Evolutionary conservation across 2,113 vertebrate species (phyloP), one percentile per base, ranked within the genome.

Genomic region (Psettodes erumei): DNA sequence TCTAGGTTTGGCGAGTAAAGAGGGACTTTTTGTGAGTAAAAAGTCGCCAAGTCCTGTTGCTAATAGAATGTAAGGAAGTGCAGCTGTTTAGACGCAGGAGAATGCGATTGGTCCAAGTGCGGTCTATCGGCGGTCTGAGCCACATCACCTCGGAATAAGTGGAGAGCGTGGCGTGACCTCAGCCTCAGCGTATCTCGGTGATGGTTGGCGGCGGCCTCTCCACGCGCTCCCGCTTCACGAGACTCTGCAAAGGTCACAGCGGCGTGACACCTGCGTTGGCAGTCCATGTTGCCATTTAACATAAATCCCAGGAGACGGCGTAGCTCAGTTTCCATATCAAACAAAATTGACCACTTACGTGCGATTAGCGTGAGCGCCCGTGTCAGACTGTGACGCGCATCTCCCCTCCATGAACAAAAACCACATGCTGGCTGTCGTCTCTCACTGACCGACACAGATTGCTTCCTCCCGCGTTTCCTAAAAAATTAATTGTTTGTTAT

Each of bases 401-500:
- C 77, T 68, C 51, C 59, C 50, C 43, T 53, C 50, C 55, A 11
- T 59, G 48, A 82, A 79, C 76, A 40, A 63, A 89, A 81, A 80
- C 25, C 83, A 77, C 78, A 80, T 74, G 88, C 73, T 55, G 21
- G 48, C 40, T 16, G 12, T 79, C 80, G n/a, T 45, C 70, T 85
- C 65, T 60, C 21, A 11, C 38, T 58, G 71, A 83, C 77, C 63
- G 65, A 21, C 38, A 27, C 1, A 56, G 60, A 74, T 74, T 59
- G 35, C 63, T 69, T 85, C 82, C 66, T 72, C 33, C 43, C 66
- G 74, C 15, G 38, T 56, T 76, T 89, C 82, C 63, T 78, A 62
- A 83, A 80, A 83, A 70, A n/a, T n/a, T 74, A 69, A 79, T 83
- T 54, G 45, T 76, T 84, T 90, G 86, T 89, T 85, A 67, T 84